These are phyloP conservation scores for Epinephelus cyanopodus DNA, from an alignment of 2,113 vertebrate species.

Conservation along the genomic window DNA sequence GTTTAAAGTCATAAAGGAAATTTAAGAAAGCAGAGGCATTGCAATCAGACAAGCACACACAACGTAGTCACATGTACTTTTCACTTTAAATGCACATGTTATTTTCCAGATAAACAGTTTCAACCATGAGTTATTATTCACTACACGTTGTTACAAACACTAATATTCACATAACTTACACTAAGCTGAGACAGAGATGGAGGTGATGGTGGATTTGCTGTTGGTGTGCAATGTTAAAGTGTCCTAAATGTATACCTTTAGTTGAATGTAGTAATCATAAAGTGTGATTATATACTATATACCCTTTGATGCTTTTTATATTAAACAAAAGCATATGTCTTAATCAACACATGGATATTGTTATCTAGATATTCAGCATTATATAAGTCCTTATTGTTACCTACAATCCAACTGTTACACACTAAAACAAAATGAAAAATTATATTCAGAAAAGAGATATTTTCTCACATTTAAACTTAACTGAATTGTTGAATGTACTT, in stretches of 20 bases:
- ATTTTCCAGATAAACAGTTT: not conserved
- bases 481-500: not conserved
- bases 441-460: not conserved
- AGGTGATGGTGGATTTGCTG: conserved; percentile 33
- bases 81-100: not conserved
- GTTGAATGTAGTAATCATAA: conserved; percentile 45
- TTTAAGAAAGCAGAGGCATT: not conserved
- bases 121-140: conserved; percentile 30
- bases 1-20: not conserved
- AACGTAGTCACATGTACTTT: conserved; percentile 13
- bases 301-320: conserved; percentile 54
- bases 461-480: not conserved
- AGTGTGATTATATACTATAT: conserved; percentile 50
- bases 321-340: conserved; percentile 52
- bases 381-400: conserved; percentile 73
- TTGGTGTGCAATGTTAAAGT: conserved; percentile 42
- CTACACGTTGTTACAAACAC: conserved; percentile 12
- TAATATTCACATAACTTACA: conserved; percentile 6
- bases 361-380: conserved; percentile 68
- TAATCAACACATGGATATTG: conserved; percentile 54
- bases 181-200: not conserved
- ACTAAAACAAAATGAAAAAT: conserved; percentile 6
- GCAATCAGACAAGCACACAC: not conserved
- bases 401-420: not conserved
- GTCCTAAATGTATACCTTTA: conserved; percentile 16